Conservation (phyloP, 2,888 invertebrate genomes). For the Willowsia nigromaculata region DNA sequence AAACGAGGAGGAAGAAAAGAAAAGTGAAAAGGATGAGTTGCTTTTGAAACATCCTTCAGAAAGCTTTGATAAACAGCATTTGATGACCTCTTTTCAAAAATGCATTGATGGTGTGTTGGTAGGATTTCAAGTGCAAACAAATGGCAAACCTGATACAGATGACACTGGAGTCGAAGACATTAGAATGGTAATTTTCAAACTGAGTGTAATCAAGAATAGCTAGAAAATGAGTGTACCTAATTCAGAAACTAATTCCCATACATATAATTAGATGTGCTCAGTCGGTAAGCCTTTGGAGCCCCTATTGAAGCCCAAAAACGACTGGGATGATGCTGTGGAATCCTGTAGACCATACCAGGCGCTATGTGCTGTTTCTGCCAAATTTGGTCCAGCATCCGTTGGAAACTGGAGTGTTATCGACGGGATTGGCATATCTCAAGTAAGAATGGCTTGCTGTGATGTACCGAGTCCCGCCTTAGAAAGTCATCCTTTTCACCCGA, state of each 20-base stretch:
- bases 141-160: not conserved
- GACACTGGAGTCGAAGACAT: conserved; percentile 21
- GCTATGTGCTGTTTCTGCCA: conserved; percentile 4
- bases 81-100: not conserved
- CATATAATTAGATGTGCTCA: conserved; percentile 42
- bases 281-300: not conserved
- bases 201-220: no score
- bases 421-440: conserved; percentile 8
- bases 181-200: conserved; percentile 34
- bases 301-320: not conserved
- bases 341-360: conserved; percentile 40
- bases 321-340: not conserved
- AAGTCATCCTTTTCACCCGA: not conserved
- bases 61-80: not conserved
- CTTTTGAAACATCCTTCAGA: not conserved
- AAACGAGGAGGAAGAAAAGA: not conserved
- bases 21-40: not conserved
- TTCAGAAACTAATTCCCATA: no score
- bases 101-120: not conserved
- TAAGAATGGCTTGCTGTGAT: conserved; percentile 27
- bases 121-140: conserved; percentile 24
- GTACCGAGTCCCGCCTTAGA: conserved; percentile 9
- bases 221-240: no score
- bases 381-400: not conserved
- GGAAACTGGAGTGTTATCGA: conserved; percentile 34